These are phyloP conservation scores for Cynoglossus semilaevis DNA, from an alignment of 2,113 vertebrate species.

Conservation along the genomic window DNA sequence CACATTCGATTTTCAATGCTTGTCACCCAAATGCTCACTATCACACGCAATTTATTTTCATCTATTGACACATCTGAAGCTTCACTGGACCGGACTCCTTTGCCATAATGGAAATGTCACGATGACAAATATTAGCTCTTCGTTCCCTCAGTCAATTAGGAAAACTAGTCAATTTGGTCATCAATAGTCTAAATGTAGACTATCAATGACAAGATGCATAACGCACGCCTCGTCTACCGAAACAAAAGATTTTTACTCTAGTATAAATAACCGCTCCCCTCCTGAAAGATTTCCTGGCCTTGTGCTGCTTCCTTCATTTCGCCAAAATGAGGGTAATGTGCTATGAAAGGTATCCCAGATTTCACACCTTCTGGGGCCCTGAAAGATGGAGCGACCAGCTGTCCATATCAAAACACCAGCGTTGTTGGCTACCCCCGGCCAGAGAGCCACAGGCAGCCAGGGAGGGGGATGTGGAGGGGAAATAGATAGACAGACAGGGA, in stretches of 20 bases:
- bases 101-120: conserved; percentile 63
- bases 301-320: conserved; percentile 42
- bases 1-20: conserved; percentile 13
- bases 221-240: conserved; percentile 38
- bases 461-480: conserved; percentile 34
- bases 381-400: conserved; percentile 75
- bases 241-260: conserved; percentile 35
- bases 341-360: conserved; percentile 78
- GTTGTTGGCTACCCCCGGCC: conserved; percentile 71
- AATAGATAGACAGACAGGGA: conserved; percentile 20
- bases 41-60: conserved; percentile 59
- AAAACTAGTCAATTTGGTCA: conserved; percentile 56
- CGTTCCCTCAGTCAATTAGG: conserved; percentile 59
- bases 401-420: conserved; percentile 75
- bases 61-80: conserved; percentile 67
- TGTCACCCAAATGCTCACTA: conserved; percentile 19
- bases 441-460: conserved; percentile 59
- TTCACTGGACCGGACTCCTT: conserved; percentile 53
- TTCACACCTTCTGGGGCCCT: conserved; percentile 76
- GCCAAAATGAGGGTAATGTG: conserved; percentile 75
- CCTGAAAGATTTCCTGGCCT: conserved; percentile 53
- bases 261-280: conserved; percentile 58
- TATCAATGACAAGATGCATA: conserved; percentile 47
- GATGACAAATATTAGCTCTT: conserved; percentile 69
- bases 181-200: conserved; percentile 3